Evolutionary conservation across 2,797 vertebrate genomes (phyloP).

Genomic region (Bufotes viridis): DNA sequence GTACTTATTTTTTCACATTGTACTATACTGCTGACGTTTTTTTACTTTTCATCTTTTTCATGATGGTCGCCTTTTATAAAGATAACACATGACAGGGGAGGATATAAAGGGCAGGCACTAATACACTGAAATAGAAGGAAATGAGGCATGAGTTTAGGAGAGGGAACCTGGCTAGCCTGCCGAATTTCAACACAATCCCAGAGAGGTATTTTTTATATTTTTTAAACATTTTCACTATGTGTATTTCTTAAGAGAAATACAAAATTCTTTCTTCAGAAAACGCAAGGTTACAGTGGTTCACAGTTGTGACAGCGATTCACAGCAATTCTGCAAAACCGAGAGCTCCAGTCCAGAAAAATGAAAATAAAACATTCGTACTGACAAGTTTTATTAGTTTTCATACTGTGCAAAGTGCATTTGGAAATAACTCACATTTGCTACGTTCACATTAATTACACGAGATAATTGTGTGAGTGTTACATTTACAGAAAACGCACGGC

Average conservation of each 20-base stretch:
- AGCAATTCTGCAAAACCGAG: neutral
- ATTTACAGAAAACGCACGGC: conserved; percentile 36
- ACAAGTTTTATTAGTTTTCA: conserved; percentile 40
- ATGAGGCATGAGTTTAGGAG: neutral
- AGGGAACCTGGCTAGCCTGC: neutral
- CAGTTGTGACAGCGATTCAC: conserved; percentile 6
- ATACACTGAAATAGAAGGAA: neutral
- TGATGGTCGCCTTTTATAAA: neutral
- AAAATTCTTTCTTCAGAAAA: neutral
- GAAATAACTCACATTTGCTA: conserved; percentile 36
- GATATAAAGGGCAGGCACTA: neutral
- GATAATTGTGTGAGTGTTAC: conserved; percentile 52
- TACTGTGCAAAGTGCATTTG: conserved; percentile 39
- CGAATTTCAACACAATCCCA: neutral
- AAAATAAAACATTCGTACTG: conserved; percentile 32
- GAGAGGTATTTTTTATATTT: neutral
- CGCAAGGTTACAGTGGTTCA: neutral
- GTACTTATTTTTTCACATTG: no score
- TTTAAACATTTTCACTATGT: neutral
- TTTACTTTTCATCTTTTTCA: neutral
- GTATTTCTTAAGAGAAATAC: neutral
- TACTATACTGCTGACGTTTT: no score
- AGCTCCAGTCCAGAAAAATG: conserved; percentile 5
- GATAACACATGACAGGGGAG: neutral
- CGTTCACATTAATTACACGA: conserved; percentile 54